These are phyloP conservation scores for Phocoena phocoena DNA, from an alignment of 2,113 vertebrate genomes.

Conservation along the genomic window DNA sequence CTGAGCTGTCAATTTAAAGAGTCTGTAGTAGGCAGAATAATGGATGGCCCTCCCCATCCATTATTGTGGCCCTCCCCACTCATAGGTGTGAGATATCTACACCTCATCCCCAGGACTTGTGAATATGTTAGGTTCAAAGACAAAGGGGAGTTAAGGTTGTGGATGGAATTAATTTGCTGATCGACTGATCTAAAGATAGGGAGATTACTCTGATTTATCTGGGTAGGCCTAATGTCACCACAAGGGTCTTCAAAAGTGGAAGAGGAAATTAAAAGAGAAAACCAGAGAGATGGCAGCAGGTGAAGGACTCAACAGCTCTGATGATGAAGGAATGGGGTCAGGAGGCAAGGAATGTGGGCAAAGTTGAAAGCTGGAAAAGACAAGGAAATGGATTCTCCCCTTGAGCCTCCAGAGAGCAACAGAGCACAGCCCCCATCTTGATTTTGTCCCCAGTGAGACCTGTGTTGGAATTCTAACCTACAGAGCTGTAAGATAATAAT, in stretches of 20 bases:
- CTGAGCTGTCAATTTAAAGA: not conserved
- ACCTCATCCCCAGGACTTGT: not conserved
- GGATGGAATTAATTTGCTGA: not conserved
- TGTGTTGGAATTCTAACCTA: not conserved
- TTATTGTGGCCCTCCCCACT: no score
- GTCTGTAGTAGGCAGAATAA: not conserved
- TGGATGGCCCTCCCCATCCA: not conserved
- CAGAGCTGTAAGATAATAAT: not conserved
- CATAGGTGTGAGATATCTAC: no score
- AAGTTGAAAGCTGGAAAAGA: not conserved
- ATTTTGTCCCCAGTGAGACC: not conserved
- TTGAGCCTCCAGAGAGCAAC: not conserved
- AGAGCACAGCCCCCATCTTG: not conserved
- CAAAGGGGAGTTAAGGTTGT: not conserved
- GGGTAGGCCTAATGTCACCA: not conserved
- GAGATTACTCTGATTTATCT: not conserved
- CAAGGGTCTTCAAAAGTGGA: not conserved
- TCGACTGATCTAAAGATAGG: not conserved
- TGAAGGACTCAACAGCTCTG: not conserved
- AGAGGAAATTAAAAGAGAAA: not conserved
- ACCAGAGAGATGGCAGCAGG: not conserved
- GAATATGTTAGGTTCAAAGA: not conserved
- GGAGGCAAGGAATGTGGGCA: not conserved
- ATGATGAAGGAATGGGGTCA: not conserved
- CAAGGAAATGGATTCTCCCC: not conserved